Base-by-base conservation (phyloP, 2,113 vertebrate genomes). In the Neotoma lepida region DNA sequence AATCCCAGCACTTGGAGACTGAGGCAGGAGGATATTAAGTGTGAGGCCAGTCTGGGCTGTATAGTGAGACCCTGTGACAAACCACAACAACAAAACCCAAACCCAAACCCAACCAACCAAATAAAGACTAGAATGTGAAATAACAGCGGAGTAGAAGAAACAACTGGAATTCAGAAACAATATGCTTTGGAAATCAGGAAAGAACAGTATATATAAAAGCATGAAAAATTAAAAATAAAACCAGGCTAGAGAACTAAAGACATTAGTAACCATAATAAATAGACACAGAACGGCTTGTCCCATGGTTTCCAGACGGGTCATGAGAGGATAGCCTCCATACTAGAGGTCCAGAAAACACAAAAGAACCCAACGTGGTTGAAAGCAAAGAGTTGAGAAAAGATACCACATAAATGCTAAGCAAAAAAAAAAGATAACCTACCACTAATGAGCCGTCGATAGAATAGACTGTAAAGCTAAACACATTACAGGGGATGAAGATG, bases 261-360 rank as follows among this genome's bases (percentile, higher is more conserved):
- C 17, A 54, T 49, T 18, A 64, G 7, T 73, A 73, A 61, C 68
- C 9, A 58, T 26, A 86, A 44, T 61, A 94, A 90, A 35, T 44
- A 2, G 49, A 71, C 46, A 58, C 14, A 84, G 39, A 80, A 51
- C n/a, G 24, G 74, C 39, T 2, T 49, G 30, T 61, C 13, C 41
- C 89, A 56, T 85, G 77, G 58, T 81, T 93, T 93, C 77, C 46
- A 96, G 68, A 49, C 14, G 58, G 22, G 66, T 95, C 70, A 33
- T 30, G 20, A 68, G 81, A 91, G 15, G 41, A 71, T 35, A 51
- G n/a, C 12, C 26, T 91, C 26, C 26, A 20, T 86, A 12, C 14
- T 64, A 39, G 20, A 84, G 68, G 20, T 90, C 30, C 14, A 61
- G 9, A 12, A 6, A 26, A 61, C 12, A 58, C n/a, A 89, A 63